These are phyloP conservation scores for Ornithorhynchus anatinus DNA, from an alignment of 2,113 vertebrate genomes.

Conservation along the genomic window DNA sequence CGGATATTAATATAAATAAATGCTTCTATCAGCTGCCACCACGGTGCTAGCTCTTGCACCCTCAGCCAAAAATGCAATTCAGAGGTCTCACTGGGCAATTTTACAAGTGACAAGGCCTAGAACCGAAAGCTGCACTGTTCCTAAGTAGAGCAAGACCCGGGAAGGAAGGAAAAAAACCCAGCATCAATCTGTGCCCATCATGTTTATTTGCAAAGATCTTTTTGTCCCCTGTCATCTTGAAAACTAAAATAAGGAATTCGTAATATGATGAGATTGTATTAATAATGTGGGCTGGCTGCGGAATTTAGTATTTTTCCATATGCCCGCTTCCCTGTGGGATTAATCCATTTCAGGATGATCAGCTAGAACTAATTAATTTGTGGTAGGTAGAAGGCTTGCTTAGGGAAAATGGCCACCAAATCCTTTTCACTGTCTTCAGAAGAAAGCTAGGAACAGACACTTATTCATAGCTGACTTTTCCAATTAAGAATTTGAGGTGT, in stretches of 20 bases:
- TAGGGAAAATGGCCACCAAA: neutral
- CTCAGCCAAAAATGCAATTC: too few species aligned
- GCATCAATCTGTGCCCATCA: too few species aligned
- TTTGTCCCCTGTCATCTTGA: neutral
- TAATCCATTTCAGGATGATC: neutral
- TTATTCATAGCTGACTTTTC: conserved; percentile 52
- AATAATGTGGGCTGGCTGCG: neutral
- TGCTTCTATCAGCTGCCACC: too few species aligned
- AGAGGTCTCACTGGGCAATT: too few species aligned
- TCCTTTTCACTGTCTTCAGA: conserved; percentile 9
- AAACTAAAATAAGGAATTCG: neutral
- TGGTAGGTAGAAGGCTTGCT: conserved; percentile 2
- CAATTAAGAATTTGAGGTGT: conserved; percentile 58
- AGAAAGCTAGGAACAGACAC: conserved; percentile 41
- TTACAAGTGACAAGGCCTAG: too few species aligned
- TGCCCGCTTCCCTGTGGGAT: neutral
- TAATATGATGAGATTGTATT: neutral
- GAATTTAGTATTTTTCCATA: neutral
- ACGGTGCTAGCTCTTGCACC: too few species aligned
- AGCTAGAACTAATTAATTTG: conserved; percentile 17
- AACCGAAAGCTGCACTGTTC: too few species aligned
- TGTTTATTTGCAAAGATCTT: too few species aligned
- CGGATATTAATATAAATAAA: too few species aligned
- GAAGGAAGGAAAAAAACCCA: too few species aligned
- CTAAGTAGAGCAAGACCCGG: too few species aligned